These are phyloP conservation scores for Brienomyrus longianalis DNA, from an alignment of 2,113 vertebrate species.

Conservation along the genomic window DNA sequence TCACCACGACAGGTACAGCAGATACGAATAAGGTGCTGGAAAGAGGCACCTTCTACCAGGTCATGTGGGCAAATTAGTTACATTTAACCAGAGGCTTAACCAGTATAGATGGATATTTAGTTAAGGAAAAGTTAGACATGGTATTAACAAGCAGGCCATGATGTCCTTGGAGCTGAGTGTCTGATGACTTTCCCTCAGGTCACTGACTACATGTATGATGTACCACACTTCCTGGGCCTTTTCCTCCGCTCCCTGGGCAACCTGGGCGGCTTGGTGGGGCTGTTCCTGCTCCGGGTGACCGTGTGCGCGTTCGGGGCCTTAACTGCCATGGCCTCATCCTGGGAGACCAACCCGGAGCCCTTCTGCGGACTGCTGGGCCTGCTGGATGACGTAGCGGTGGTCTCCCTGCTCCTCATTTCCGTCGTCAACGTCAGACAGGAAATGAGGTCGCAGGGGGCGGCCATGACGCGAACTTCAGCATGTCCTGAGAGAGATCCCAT, in stretches of 20 bases:
- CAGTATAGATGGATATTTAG: not conserved
- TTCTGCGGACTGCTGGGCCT: conserved; percentile 58
- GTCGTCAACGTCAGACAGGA: conserved; percentile 69
- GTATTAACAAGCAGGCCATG: not conserved
- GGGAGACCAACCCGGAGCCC: conserved; percentile 50
- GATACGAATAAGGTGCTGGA: not conserved
- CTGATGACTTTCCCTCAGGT: conserved; percentile 44
- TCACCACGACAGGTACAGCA: conserved; percentile 52
- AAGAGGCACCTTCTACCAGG: not conserved
- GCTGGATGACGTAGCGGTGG: conserved; percentile 64
- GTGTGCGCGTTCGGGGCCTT: conserved; percentile 63
- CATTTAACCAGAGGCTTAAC: not conserved
- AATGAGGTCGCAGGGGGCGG: conserved; percentile 52
- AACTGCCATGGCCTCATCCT: conserved; percentile 53
- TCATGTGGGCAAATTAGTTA: not conserved
- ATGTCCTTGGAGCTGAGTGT: not conserved
- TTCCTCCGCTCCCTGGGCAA: conserved; percentile 54
- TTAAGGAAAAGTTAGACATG: not conserved
- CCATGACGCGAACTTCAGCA: conserved; percentile 21
- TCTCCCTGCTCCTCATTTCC: conserved; percentile 68
- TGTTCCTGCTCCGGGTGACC: conserved; percentile 64
- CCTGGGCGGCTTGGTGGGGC: conserved; percentile 57
- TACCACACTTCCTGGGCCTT: conserved; percentile 55
- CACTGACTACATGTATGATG: conserved; percentile 66
- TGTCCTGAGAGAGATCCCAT: conserved; percentile 39